phyloP scores from a whole-genome alignment of 1,140 invertebrate genomes.

The Heliconius hewitsoni region DNA sequence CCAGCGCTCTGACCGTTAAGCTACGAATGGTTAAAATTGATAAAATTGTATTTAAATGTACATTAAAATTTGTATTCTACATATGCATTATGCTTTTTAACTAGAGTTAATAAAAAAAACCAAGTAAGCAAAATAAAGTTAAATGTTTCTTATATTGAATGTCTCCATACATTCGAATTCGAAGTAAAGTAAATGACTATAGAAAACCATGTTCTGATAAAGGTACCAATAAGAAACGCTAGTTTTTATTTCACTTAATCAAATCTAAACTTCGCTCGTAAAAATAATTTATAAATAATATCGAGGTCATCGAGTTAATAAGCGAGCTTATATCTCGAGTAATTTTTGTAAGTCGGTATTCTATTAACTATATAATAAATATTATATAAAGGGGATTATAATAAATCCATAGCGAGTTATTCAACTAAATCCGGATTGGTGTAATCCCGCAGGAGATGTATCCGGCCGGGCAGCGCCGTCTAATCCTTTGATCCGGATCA shows the following conservation, averaged over 20 bases:
- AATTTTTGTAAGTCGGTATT: background rate
- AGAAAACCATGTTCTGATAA: background rate
- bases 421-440: conserved; percentile 70
- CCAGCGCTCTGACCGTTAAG: no score
- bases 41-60: no score
- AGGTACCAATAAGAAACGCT: background rate
- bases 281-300: background rate
- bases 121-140: no score
- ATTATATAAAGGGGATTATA: conserved; percentile 48
- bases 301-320: background rate
- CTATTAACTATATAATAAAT: background rate
- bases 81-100: no score
- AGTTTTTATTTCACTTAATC: background rate
- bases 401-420: conserved; percentile 62
- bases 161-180: background rate
- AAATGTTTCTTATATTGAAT: background rate
- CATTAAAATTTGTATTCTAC: no score
- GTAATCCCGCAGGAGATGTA: conserved; percentile 70
- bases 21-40: no score
- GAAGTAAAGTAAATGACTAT: background rate
- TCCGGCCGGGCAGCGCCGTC: conserved; percentile 61
- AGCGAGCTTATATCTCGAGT: background rate
- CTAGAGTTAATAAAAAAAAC: no score
- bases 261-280: background rate
- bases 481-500: conserved; percentile 68